These are phyloP conservation scores for Festucalex cinctus DNA, from an alignment of 2,113 vertebrate species.

Conservation along the genomic window DNA sequence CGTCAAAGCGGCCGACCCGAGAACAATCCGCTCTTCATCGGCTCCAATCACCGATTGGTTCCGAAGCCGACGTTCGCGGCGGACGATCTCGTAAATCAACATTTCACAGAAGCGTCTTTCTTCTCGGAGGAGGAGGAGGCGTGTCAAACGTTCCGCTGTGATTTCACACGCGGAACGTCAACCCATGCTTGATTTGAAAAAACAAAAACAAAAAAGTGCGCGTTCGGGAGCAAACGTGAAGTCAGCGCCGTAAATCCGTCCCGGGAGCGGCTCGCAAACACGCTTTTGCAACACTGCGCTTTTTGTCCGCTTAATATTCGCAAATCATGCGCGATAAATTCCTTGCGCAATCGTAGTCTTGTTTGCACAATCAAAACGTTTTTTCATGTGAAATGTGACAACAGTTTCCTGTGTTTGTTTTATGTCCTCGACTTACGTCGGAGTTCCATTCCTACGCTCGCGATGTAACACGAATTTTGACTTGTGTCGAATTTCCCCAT, in stretches of 20 bases:
- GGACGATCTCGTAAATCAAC: slow-evolving; percentile 17
- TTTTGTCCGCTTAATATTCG: neutral
- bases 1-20: slow-evolving; percentile 33
- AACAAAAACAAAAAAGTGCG: no score
- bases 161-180: slow-evolving; percentile 31
- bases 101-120: slow-evolving; percentile 31
- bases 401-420: neutral
- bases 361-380: no score
- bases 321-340: neutral
- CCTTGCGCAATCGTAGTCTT: no score
- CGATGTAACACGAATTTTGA: no score
- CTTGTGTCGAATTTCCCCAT: no score
- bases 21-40: slow-evolving; percentile 32
- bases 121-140: slow-evolving; percentile 22
- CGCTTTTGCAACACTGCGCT: neutral
- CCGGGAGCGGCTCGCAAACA: neutral
- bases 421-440: no score
- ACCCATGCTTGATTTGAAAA: slow-evolving; percentile 6
- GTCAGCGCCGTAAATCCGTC: neutral
- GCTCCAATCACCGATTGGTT: slow-evolving; percentile 41
- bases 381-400: neutral
- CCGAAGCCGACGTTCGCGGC: slow-evolving; percentile 12
- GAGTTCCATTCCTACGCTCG: no score
- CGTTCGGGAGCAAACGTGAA: neutral
- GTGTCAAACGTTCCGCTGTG: slow-evolving; percentile 50